Base-by-base conservation (phyloP, 2,888 invertebrate species). In the Gryllus longicercus region DNA sequence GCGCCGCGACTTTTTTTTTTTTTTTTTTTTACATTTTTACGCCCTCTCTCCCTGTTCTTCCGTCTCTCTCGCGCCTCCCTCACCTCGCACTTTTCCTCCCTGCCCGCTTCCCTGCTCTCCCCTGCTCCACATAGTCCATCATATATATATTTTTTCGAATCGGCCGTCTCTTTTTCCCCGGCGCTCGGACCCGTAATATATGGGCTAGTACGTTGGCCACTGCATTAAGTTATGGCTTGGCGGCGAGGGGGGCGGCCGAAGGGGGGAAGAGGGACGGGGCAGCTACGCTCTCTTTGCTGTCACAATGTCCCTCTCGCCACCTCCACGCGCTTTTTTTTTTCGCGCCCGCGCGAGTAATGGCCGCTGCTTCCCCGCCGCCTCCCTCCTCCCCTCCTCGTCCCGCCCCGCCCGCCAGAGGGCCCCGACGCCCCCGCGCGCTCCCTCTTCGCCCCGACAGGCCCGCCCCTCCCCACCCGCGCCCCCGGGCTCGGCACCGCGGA, bases 141-240 rank as follows among this genome's bases (percentile, higher is more conserved):
- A 63, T 63, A 63, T 63, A 63, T 63, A 63, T 63, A 63, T 63
- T 63, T 63, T 63, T 63, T 63, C 63, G 63, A 63, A 63, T 63
- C 63, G 63, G 16, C n/a, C 63, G 63, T 63, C 63, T 63, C 63
- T 63, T 63, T 63, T 63, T 63, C 63, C 63, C 63, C 63, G 63
- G 16, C 14, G 63, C 63, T 63, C 63, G 63, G 63, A 63, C 63
- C 63, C 63, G 77, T 79, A 81, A 81, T 81, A 81, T 79, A 81
- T 79, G 75, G 79, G 51, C 76, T 50, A 76, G 50, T 50, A 79
- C 78, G 78, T 49, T 21, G 75, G 78, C 74, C 74, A 78, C 75
- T 78, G 77, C 80, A 76, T 76, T 80, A 80, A 80, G 80, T 80
- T 80, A 78, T 75, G 77, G 80, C 77, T 74, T 50, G n/a, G 77